A percentile compares a stretch with the other conserved stretches of the same genome.
phyloP scores from a whole-genome alignment of 2,797 vertebrate species.

The Lacerta agilis region DNA sequence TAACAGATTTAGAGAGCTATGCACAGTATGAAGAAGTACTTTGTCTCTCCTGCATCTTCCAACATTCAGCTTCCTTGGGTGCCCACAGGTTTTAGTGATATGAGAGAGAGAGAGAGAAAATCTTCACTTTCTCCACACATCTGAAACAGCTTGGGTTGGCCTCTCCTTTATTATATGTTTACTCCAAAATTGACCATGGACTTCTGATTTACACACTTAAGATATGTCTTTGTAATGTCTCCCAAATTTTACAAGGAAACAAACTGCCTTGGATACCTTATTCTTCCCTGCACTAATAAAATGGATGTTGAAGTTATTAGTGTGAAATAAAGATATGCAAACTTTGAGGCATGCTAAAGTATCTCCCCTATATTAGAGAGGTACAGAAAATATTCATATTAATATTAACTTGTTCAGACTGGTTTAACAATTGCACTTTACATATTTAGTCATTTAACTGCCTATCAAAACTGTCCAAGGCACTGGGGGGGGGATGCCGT shows the following conservation, averaged over 20 bases:
- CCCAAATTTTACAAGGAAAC: background rate
- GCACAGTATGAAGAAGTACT: too few species aligned
- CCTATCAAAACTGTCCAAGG: background rate
- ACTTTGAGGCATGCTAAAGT: background rate
- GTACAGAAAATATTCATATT: background rate
- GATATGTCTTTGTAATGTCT: background rate
- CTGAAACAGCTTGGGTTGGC: too few species aligned
- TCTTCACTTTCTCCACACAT: too few species aligned
- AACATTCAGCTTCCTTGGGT: too few species aligned
- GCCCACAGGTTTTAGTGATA: too few species aligned
- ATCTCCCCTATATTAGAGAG: background rate
- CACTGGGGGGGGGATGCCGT: background rate
- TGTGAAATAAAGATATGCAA: background rate
- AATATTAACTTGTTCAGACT: background rate
- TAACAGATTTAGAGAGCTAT: background rate
- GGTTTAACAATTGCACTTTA: background rate
- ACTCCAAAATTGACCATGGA: background rate
- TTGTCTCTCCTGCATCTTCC: background rate
- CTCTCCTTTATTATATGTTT: background rate
- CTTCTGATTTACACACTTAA: background rate
- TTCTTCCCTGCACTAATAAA: background rate
- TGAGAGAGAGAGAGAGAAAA: too few species aligned
- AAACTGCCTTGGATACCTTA: background rate
- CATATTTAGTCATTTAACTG: background rate
- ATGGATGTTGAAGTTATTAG: background rate